A percentile compares a stretch with the other conserved stretches of the same genome.
Conservation (phyloP, 2,113 vertebrate genomes). For the Steatornis caripensis region DNA sequence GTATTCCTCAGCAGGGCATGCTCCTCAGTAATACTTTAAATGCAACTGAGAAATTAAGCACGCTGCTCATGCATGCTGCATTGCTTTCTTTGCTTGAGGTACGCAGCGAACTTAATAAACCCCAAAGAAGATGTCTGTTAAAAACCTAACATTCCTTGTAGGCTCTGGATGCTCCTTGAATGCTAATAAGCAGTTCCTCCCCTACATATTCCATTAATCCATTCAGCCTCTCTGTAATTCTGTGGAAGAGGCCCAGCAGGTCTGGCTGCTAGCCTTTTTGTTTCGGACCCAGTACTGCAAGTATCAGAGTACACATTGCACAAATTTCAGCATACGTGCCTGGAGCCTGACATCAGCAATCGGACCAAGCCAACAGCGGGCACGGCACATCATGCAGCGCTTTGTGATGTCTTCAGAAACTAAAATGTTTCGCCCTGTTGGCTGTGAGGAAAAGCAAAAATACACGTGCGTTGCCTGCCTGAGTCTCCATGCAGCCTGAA, state of each 20-base stretch:
- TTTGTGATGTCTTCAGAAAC: neutral
- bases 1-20: neutral
- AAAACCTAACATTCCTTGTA: neutral
- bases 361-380: neutral
- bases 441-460: neutral
- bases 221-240: neutral
- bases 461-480: neutral
- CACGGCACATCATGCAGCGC: rapidly evolving
- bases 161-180: neutral
- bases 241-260: neutral
- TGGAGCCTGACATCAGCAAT: neutral
- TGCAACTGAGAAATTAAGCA: neutral
- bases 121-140: neutral
- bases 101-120: neutral
- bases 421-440: neutral
- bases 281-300: neutral
- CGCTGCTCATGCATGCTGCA: neutral
- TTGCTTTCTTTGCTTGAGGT: neutral
- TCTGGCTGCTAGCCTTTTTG: neutral
- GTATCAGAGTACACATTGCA: neutral
- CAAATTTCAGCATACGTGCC: neutral
- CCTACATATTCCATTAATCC: neutral
- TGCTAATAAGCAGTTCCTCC: neutral
- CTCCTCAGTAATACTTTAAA: neutral
- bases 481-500: neutral